phyloP scores from a whole-genome alignment of 2,888 invertebrate genomes.

The Zygaena filipendulae region DNA sequence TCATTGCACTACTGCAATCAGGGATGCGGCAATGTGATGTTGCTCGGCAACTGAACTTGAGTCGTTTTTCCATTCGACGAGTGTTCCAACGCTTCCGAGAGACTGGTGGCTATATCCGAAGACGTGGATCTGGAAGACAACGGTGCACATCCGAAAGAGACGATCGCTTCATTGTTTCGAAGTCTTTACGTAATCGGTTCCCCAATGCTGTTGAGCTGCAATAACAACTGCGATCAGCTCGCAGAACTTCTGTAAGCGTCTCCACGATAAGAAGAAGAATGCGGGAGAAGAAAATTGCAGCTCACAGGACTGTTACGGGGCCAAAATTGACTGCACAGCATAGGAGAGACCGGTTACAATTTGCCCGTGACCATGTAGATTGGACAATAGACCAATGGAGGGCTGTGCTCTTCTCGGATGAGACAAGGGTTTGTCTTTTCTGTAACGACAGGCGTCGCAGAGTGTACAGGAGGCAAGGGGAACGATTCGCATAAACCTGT shows the following conservation, averaged over 20 bases:
- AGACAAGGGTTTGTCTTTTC: background rate
- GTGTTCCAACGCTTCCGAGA: slow-evolving; percentile 10
- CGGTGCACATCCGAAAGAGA: slow-evolving; percentile 10
- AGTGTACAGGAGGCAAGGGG: background rate
- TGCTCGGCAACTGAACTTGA: slow-evolving; percentile 7
- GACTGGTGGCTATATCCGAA: slow-evolving; percentile 2
- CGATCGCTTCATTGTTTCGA: slow-evolving; percentile 9
- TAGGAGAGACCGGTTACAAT: background rate
- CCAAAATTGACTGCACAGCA: background rate
- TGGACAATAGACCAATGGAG: background rate
- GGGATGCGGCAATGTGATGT: slow-evolving; percentile 14
- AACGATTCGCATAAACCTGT: background rate
- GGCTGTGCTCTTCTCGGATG: background rate
- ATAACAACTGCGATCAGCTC: slow-evolving; percentile 1
- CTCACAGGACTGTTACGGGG: too few species aligned
- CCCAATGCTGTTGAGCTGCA: slow-evolving; percentile 7
- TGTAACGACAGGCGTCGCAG: background rate
- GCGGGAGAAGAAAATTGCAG: slow-evolving; percentile 6
- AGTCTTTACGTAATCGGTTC: slow-evolving; percentile 7
- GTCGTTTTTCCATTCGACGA: slow-evolving; percentile 7
- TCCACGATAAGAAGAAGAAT: slow-evolving; percentile 4
- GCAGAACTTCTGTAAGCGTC: background rate
- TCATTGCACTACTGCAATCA: slow-evolving; percentile 11
- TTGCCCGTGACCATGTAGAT: background rate
- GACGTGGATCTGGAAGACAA: slow-evolving; percentile 5